Conservation (phyloP, 1,140 invertebrate genomes). For the Matsumurasca onukii region DNA sequence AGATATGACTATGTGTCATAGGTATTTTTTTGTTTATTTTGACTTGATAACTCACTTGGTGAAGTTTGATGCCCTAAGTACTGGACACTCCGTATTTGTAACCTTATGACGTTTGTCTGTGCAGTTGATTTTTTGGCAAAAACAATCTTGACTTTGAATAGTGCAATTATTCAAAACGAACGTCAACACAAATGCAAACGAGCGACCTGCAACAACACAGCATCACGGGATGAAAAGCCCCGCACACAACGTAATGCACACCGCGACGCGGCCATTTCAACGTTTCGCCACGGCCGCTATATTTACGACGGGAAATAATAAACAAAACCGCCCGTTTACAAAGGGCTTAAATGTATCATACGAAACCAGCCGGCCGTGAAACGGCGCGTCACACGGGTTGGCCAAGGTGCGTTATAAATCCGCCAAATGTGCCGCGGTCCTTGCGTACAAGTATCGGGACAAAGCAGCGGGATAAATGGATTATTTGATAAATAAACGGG, state of each 20-base stretch:
- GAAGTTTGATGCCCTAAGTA: no score
- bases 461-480: conserved; percentile 23
- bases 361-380: conserved; percentile 19
- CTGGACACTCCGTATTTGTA: no score
- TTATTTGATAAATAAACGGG: conserved; percentile 31
- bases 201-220: no score
- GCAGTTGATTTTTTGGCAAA: no score
- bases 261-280: not conserved
- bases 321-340: conserved; percentile 11
- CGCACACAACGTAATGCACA: not conserved
- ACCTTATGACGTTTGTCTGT: no score
- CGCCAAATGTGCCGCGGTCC: not conserved
- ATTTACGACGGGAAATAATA: conserved; percentile 20
- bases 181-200: no score
- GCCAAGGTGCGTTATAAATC: conserved; percentile 7
- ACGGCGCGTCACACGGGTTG: conserved; percentile 13
- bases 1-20: no score
- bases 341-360: conserved; percentile 10
- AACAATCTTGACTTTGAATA: no score
- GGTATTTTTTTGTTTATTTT: no score
- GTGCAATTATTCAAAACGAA: no score
- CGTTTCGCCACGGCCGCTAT: not conserved
- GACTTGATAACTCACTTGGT: no score
- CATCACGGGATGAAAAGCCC: no score
- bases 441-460: not conserved